Percentiles rank a stretch among this genome's conserved stretches.
Conservation (phyloP, 2,797 vertebrate species). For the Danio aesculapii region DNA sequence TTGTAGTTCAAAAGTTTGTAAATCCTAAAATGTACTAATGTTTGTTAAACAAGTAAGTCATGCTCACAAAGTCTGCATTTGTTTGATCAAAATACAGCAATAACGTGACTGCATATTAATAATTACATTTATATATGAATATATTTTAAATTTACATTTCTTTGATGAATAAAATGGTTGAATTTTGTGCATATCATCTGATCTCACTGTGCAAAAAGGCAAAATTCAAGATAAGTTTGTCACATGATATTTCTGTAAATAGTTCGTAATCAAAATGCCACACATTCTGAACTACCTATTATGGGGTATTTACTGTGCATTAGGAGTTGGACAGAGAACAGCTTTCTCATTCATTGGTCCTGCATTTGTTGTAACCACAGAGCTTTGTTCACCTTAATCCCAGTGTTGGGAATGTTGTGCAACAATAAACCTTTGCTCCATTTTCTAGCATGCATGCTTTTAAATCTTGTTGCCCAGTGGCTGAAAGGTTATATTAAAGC, state of each 20-base stretch:
- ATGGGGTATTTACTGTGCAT: neutral
- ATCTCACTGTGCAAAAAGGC: neutral
- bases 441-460: slow-evolving; percentile 17
- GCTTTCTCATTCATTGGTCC: slow-evolving; percentile 57
- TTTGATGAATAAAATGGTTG: too few species aligned
- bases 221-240: neutral
- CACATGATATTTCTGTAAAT: neutral
- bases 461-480: neutral
- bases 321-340: slow-evolving; percentile 47
- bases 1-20: too few species aligned
- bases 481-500: neutral
- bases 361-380: slow-evolving; percentile 28
- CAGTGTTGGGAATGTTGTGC: slow-evolving; percentile 32
- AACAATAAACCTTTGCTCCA: slow-evolving; percentile 61
- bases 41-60: too few species aligned
- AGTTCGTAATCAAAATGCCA: neutral
- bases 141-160: too few species aligned
- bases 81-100: too few species aligned
- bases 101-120: too few species aligned
- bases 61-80: too few species aligned
- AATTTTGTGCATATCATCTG: neutral
- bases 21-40: too few species aligned
- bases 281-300: neutral
- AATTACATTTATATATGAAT: too few species aligned
- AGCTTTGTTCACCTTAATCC: slow-evolving; percentile 46